Evolutionary conservation across 1,140 invertebrate genomes (phyloP).

Genomic region (Penaeus indicus): DNA sequence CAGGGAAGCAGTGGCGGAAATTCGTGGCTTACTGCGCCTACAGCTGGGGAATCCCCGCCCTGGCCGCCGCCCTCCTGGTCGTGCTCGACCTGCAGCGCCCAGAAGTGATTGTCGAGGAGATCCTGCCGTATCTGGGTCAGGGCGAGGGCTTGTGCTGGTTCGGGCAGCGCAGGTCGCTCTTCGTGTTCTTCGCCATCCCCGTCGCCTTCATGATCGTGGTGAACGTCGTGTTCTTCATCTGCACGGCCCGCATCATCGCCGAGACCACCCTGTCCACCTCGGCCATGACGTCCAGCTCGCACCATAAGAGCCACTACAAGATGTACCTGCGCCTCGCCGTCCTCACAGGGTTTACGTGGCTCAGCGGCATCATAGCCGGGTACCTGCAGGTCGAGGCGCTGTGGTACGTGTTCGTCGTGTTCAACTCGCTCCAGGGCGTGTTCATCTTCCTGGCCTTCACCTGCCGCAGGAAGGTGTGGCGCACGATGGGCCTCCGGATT

Average conservation of each 20-base stretch:
- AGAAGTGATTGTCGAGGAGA: conserved; percentile 68
- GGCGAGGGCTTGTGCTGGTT: conserved; percentile 73
- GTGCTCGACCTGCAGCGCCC: conserved; percentile 72
- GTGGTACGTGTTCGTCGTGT: conserved; percentile 73
- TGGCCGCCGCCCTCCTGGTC: conserved; percentile 72
- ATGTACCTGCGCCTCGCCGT: conserved; percentile 76
- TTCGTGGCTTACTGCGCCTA: conserved; percentile 74
- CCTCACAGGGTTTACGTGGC: conserved; percentile 75
- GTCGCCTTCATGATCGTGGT: conserved; percentile 71
- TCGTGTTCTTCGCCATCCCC: conserved; percentile 74
- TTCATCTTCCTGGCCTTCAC: conserved; percentile 77
- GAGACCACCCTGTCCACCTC: conserved; percentile 70
- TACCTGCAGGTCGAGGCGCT: conserved; percentile 71
- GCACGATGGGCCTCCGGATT: conserved; percentile 14
- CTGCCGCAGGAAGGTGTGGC: conserved; percentile 69
- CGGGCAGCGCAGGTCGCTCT: conserved; percentile 71
- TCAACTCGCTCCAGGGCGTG: conserved; percentile 76
- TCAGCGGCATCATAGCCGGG: conserved; percentile 73
- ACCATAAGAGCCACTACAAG: conserved; percentile 70
- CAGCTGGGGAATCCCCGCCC: conserved; percentile 73
- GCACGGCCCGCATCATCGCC: conserved; percentile 74
- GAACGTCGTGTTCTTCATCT: conserved; percentile 74
- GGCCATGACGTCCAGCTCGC: conserved; percentile 67
- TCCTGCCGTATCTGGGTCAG: conserved; percentile 72
- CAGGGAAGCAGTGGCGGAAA: conserved; percentile 70